phyloP scores from a whole-genome alignment of 2,113 vertebrate species.

The Sebastes schlegelii region DNA sequence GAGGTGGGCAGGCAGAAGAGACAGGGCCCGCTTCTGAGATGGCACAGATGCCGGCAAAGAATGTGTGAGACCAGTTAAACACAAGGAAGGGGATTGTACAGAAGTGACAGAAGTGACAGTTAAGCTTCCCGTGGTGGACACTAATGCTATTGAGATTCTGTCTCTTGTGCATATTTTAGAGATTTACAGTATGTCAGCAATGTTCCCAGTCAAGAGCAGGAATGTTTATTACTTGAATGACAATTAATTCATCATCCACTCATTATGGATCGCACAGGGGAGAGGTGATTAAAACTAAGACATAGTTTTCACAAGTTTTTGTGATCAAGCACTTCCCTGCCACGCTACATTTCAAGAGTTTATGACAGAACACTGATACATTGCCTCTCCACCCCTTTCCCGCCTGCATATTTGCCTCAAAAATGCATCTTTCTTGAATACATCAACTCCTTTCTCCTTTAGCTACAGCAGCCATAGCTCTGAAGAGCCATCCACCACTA shows the following conservation, averaged over 20 bases:
- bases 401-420: conserved; percentile 45
- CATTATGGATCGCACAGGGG: conserved; percentile 3
- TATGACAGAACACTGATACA: conserved; percentile 41
- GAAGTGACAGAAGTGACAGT: conserved; percentile 66
- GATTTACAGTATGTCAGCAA: conserved; percentile 55
- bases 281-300: conserved; percentile 45
- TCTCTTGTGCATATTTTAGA: conserved; percentile 52
- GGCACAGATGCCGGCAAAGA: conserved; percentile 66
- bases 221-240: conserved; percentile 32
- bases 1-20: conserved; percentile 76
- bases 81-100: conserved; percentile 56
- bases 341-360: conserved; percentile 44
- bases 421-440: conserved; percentile 60
- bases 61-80: conserved; percentile 68
- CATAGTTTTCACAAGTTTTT: conserved; percentile 22
- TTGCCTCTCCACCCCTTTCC: conserved; percentile 32
- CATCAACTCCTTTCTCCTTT: conserved; percentile 64
- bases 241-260: conserved; percentile 40
- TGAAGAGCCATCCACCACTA: conserved; percentile 61
- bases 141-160: conserved; percentile 61
- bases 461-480: conserved; percentile 51
- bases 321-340: conserved; percentile 24
- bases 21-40: conserved; percentile 72
- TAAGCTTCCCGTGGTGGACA: conserved; percentile 55
- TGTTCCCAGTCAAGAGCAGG: conserved; percentile 26